Percentiles rank a stretch among this genome's conserved stretches.
These are phyloP conservation scores for Drosophila burlai DNA, from an alignment of 1,140 invertebrate species.

Conservation along the genomic window DNA sequence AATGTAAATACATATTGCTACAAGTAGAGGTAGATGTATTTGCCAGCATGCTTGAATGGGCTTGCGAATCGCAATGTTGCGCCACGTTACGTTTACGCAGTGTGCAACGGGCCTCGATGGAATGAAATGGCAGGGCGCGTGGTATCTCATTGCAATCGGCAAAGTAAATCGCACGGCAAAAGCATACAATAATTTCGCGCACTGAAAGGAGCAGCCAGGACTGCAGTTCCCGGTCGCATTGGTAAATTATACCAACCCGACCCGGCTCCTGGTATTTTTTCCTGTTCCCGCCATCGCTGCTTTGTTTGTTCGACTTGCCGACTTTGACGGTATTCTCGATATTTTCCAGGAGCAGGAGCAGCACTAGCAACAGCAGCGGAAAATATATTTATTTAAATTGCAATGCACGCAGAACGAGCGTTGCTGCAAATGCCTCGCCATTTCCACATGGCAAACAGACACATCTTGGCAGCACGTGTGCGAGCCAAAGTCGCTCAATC, in stretches of 20 bases:
- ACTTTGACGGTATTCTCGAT: constrained; percentile 56
- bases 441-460: constrained; percentile 62
- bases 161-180: constrained; percentile 74
- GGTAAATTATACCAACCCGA: constrained; percentile 63
- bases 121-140: constrained; percentile 33
- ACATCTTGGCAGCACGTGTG: constrained; percentile 61
- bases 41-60: constrained; percentile 63
- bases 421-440: constrained; percentile 52
- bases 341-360: constrained; percentile 38
- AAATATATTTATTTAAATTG: constrained; percentile 83
- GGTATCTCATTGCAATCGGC: constrained; percentile 69
- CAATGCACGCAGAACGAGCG: constrained; percentile 45
- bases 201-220: constrained; percentile 28
- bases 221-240: constrained; percentile 32
- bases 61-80: constrained; percentile 41
- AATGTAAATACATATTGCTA: constrained; percentile 48
- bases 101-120: constrained; percentile 26
- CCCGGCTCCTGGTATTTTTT: constrained; percentile 1
- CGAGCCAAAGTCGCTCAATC: constrained; percentile 65
- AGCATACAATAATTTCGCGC: constrained; percentile 66
- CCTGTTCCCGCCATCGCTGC: neutral
- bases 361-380: constrained; percentile 39
- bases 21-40: constrained; percentile 57
- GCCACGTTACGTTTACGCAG: constrained; percentile 69
- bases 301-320: constrained; percentile 71